phyloP scores from a whole-genome alignment of 2,113 vertebrate genomes.

The Brienomyrus brachyistius region DNA sequence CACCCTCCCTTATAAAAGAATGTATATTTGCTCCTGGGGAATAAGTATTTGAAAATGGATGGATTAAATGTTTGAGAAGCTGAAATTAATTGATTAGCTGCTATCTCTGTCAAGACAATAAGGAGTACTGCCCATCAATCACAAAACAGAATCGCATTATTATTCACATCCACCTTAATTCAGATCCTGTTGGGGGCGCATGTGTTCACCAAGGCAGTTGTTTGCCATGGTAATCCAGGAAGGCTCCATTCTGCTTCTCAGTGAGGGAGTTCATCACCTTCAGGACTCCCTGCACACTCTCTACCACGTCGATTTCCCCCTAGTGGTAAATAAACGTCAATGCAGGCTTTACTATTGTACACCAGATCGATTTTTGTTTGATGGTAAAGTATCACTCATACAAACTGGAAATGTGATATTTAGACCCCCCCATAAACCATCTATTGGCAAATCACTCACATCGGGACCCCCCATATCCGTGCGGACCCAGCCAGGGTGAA shows the following conservation, averaged over 20 bases:
- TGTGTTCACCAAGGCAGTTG: constrained; percentile 25
- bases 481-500: constrained; percentile 37
- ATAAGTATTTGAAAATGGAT: too few species aligned
- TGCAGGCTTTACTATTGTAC: background rate
- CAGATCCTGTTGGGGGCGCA: background rate
- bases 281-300: constrained; percentile 33
- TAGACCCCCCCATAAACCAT: background rate
- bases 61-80: too few species aligned
- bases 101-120: background rate
- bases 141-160: background rate
- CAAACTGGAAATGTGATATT: background rate
- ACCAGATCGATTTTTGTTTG: background rate
- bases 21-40: too few species aligned
- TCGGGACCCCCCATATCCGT: constrained; percentile 33
- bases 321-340: constrained; percentile 27
- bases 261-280: constrained; percentile 16
- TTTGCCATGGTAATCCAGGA: constrained; percentile 35
- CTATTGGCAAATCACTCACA: constrained; percentile 19
- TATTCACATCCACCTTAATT: background rate
- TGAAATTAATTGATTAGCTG: background rate
- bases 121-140: too few species aligned
- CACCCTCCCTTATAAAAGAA: too few species aligned
- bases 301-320: constrained; percentile 32
- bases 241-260: constrained; percentile 28
- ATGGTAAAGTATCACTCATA: background rate